phyloP scores from a whole-genome alignment of 2,888 invertebrate genomes.

The Rhamnusium bicolor region DNA sequence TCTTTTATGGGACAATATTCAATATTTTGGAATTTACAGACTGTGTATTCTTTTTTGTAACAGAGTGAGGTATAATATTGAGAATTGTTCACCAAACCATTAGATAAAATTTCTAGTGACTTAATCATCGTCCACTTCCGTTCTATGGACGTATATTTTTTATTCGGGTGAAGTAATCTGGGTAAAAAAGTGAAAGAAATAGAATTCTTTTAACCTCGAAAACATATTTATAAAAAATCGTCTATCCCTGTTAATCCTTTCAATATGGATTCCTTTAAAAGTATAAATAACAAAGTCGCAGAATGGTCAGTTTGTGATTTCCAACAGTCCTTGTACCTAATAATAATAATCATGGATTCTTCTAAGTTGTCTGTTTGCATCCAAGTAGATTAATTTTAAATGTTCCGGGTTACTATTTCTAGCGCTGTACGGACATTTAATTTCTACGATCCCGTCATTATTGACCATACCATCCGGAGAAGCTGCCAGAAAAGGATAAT shows the following conservation, averaged over 20 bases:
- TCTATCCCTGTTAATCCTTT: background rate
- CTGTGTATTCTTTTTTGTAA: background rate
- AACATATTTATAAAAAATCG: background rate
- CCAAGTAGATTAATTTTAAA: conserved; percentile 4
- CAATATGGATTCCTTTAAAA: conserved; percentile 31
- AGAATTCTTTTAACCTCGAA: background rate
- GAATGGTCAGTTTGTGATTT: conserved; percentile 27
- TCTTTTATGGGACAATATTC: conserved; percentile 5
- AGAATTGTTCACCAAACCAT: background rate
- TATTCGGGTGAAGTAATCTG: background rate
- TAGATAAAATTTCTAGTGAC: background rate
- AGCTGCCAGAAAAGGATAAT: conserved; percentile 14
- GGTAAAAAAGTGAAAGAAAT: background rate
- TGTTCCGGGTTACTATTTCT: background rate
- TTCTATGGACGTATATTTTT: background rate
- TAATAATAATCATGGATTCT: conserved; percentile 25
- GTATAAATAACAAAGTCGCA: conserved; percentile 28
- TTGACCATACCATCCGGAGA: conserved; percentile 10
- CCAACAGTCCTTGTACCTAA: conserved; percentile 31
- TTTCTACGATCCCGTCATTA: conserved; percentile 7
- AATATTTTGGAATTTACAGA: background rate
- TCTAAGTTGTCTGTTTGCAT: background rate
- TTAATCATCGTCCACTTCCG: background rate
- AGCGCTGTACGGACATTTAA: conserved; percentile 16
- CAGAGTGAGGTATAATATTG: conserved; percentile 19